Evolutionary conservation across 2,113 vertebrate genomes (phyloP).

Genomic region (Oreotrochilus melanogaster): DNA sequence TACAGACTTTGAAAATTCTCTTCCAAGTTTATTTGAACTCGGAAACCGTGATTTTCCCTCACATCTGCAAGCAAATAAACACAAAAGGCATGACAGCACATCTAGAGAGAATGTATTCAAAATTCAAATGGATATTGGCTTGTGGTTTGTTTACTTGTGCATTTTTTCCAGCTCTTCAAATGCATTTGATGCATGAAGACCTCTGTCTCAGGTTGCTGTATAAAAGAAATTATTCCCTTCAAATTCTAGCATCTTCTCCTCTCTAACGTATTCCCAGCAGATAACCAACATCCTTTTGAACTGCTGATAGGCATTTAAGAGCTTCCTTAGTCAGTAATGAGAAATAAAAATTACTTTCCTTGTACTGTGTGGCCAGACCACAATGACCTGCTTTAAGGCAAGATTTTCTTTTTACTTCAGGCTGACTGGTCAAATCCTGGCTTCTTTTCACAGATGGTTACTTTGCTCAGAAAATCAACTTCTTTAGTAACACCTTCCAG

Average conservation of each 20-base stretch:
- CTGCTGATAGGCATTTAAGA: neutral
- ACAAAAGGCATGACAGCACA: neutral
- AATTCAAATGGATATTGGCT: neutral
- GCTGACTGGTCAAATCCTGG: neutral
- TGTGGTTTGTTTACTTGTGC: neutral
- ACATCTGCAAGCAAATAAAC: neutral
- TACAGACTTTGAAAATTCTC: neutral
- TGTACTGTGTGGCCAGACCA: neutral
- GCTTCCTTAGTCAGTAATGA: neutral
- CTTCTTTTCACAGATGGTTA: neutral
- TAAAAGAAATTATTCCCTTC: neutral
- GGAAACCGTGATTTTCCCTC: neutral
- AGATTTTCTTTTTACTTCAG: neutral
- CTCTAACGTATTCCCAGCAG: neutral
- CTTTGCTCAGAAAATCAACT: neutral
- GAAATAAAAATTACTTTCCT: slow-evolving; percentile 26
- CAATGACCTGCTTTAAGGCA: neutral
- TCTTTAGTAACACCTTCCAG: neutral
- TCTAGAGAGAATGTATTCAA: neutral
- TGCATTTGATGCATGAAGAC: neutral
- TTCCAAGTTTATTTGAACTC: neutral
- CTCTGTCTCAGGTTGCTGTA: neutral
- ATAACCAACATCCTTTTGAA: slow-evolving; percentile 1
- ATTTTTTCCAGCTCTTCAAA: neutral
- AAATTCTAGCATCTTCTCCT: neutral